Evolutionary conservation across 1,140 invertebrate genomes (phyloP).

Genomic region (Cheumatopsyche charites): DNA sequence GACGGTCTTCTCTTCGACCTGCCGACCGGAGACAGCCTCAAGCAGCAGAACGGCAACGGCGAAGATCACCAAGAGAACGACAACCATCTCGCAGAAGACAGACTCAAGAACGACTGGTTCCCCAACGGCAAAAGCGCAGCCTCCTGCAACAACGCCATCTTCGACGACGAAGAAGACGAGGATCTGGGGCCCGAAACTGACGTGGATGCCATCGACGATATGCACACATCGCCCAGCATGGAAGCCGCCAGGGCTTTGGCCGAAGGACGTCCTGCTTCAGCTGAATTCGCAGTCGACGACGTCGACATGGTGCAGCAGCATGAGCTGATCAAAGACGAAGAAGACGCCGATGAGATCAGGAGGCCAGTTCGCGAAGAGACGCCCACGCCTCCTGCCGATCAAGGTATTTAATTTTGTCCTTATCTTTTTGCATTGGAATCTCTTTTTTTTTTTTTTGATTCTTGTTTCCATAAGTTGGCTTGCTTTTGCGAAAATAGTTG

Average conservation of each 20-base stretch:
- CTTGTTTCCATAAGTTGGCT: not conserved
- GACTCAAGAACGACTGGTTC: constrained; percentile 51
- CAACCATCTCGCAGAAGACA: constrained; percentile 45
- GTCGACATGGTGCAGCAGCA: constrained; percentile 41
- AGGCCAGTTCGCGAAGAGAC: constrained; percentile 53
- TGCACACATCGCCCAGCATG: constrained; percentile 48
- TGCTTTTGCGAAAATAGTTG: too few relatives aligned
- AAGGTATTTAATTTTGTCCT: too few relatives aligned
- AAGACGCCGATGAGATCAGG: constrained; percentile 45
- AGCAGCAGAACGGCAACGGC: constrained; percentile 47
- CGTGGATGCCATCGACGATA: constrained; percentile 65
- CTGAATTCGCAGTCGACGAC: constrained; percentile 48
- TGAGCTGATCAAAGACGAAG: constrained; percentile 4
- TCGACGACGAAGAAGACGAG: constrained; percentile 62
- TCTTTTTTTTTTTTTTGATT: not conserved
- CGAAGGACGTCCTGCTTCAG: constrained; percentile 38
- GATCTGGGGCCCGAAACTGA: constrained; percentile 68
- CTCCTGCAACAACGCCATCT: constrained; percentile 54
- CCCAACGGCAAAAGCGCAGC: constrained; percentile 56
- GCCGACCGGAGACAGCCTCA: constrained; percentile 52
- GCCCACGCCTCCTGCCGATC: constrained; percentile 62
- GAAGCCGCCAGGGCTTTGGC: constrained; percentile 45
- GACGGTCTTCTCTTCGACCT: constrained; percentile 49
- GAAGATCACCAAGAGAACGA: constrained; percentile 47
- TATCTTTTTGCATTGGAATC: constrained; percentile 9